These are phyloP conservation scores for Triplophysa siluroides DNA, from an alignment of 2,113 vertebrate species.

Conservation along the genomic window DNA sequence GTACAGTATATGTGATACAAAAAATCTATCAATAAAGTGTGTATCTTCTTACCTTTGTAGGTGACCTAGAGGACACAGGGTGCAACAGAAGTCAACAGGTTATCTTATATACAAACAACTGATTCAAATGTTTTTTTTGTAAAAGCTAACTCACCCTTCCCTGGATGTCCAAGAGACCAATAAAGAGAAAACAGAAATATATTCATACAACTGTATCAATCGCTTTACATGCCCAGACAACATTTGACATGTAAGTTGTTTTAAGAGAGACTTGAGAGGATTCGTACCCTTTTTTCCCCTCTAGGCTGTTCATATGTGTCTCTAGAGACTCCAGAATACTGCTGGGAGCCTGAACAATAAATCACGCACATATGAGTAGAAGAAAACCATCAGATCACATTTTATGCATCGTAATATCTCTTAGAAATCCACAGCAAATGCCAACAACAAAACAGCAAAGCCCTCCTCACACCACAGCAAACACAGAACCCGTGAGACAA, in stretches of 20 bases:
- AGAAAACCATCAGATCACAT: neutral
- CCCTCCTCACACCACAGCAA: constrained; percentile 38
- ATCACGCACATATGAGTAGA: neutral
- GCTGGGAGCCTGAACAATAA: constrained; percentile 85
- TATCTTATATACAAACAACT: constrained; percentile 3
- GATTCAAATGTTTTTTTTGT: constrained; percentile 44
- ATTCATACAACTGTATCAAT: neutral
- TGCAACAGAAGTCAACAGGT: neutral
- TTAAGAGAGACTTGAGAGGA: neutral
- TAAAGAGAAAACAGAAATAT: constrained; percentile 56
- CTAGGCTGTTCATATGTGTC: constrained; percentile 95
- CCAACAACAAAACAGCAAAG: constrained; percentile 25
- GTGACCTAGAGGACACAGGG: constrained; percentile 35
- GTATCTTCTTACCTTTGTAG: constrained; percentile 41
- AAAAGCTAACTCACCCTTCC: constrained; percentile 74
- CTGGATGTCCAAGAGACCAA: constrained; percentile 70
- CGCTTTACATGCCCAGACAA: neutral
- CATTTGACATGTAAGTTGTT: neutral
- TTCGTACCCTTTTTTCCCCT: constrained; percentile 82
- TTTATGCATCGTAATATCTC: neutral
- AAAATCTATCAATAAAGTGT: neutral
- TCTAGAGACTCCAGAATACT: constrained; percentile 98
- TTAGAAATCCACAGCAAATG: constrained; percentile 7
- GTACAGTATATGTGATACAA: neutral
- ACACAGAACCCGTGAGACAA: neutral